phyloP scores from a whole-genome alignment of 1,140 invertebrate genomes.

The Popillia japonica region DNA sequence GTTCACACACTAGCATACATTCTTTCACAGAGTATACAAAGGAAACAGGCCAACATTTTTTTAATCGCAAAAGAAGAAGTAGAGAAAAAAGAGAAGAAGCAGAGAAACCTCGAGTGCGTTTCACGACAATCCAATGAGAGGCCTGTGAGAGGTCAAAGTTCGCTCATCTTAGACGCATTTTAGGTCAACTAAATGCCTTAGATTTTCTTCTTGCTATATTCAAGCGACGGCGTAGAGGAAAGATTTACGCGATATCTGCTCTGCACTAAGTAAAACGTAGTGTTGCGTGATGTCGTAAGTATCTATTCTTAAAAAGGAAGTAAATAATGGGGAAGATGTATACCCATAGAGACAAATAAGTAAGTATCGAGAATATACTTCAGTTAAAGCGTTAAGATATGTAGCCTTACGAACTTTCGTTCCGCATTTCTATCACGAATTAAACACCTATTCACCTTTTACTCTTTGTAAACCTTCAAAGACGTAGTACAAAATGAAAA shows the following conservation, averaged over 20 bases:
- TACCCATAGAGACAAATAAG: not conserved
- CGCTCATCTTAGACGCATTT: not conserved
- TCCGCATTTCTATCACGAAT: not conserved
- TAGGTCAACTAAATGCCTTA: constrained; percentile 10
- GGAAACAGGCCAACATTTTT: constrained; percentile 1
- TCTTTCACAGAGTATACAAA: not conserved
- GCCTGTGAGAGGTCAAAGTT: constrained; percentile 1
- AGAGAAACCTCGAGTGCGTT: not conserved
- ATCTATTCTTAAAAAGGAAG: not conserved
- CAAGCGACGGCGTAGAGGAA: not conserved
- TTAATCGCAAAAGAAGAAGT: not conserved
- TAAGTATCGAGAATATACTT: not conserved
- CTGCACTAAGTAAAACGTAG: not conserved
- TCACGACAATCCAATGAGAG: constrained; percentile 4
- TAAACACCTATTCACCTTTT: no score
- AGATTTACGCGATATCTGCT: not conserved
- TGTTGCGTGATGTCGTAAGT: not conserved
- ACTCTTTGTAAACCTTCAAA: no score
- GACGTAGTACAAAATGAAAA: no score
- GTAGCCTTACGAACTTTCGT: not conserved
- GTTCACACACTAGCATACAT: constrained; percentile 6
- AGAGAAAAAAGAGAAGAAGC: not conserved
- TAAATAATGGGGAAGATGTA: not conserved
- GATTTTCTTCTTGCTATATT: not conserved
- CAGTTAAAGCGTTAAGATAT: not conserved